Evolutionary conservation across 2,113 vertebrate genomes (phyloP).

Genomic region (Hiodon alosoides): DNA sequence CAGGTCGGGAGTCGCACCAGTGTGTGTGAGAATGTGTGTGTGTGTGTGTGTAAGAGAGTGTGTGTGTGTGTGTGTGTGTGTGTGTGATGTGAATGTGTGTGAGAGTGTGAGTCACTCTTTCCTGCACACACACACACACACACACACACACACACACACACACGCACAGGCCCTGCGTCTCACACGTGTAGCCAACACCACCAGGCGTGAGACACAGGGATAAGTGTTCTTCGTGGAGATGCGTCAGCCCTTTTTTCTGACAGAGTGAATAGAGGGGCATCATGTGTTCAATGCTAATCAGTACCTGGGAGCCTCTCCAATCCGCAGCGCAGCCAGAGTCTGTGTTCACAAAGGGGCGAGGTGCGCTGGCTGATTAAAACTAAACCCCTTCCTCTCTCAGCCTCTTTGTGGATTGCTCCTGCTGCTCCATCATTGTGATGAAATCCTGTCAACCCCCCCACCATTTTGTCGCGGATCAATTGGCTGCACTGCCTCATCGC

Average conservation of each 20-base stretch:
- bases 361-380: slow-evolving; percentile 48
- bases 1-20: slow-evolving; percentile 31
- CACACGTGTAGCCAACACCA: no score
- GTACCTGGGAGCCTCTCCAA: no score
- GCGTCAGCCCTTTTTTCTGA: not conserved
- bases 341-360: no score
- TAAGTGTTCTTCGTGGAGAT: not conserved
- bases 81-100: not conserved
- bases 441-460: no score
- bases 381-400: slow-evolving; percentile 13
- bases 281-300: slow-evolving; percentile 16
- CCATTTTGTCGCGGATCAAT: no score
- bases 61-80: not conserved
- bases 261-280: not conserved
- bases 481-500: no score
- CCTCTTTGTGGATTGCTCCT: no score
- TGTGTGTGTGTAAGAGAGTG: not conserved
- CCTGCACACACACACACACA: no score
- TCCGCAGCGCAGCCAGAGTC: no score
- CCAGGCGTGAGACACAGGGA: no score
- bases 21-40: not conserved
- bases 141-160: not conserved
- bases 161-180: no score
- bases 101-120: not conserved
- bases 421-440: no score